Conservation (phyloP, 1,140 invertebrate species). For the Plodia interpunctella region DNA sequence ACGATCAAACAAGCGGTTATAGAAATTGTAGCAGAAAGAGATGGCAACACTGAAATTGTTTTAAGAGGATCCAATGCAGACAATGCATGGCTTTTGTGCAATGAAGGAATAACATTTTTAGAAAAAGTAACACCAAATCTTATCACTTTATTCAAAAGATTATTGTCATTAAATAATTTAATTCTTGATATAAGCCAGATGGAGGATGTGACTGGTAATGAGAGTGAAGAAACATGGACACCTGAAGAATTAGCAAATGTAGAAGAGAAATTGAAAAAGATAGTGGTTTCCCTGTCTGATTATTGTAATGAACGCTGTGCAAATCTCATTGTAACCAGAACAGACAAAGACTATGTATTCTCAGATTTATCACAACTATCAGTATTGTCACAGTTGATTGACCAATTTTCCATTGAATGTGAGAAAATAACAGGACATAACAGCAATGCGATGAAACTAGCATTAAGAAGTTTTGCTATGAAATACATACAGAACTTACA, state of each 20-base stretch:
- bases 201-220: slow-evolving; percentile 77
- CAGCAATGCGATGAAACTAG: slow-evolving; percentile 88
- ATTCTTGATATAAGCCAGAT: slow-evolving; percentile 78
- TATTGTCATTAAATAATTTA: slow-evolving; percentile 85
- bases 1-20: slow-evolving; percentile 93
- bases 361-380: slow-evolving; percentile 87
- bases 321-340: slow-evolving; percentile 88
- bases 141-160: slow-evolving; percentile 78
- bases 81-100: slow-evolving; percentile 81
- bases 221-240: slow-evolving; percentile 83
- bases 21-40: slow-evolving; percentile 84
- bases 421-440: slow-evolving; percentile 87
- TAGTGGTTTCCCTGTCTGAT: slow-evolving; percentile 89
- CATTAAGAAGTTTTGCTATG: slow-evolving; percentile 92
- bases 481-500: slow-evolving; percentile 96
- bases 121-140: slow-evolving; percentile 85
- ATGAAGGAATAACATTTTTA: slow-evolving; percentile 89
- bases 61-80: slow-evolving; percentile 82
- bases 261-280: slow-evolving; percentile 83
- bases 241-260: slow-evolving; percentile 83
- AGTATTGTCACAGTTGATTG: slow-evolving; percentile 86
- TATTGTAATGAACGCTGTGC: slow-evolving; percentile 95
- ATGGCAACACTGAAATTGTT: slow-evolving; percentile 80
- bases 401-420: slow-evolving; percentile 87
- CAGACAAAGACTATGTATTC: slow-evolving; percentile 80